Evolutionary conservation across 1,140 invertebrate genomes (phyloP).

Genomic region (Bursaphelenchus mucronatus): DNA sequence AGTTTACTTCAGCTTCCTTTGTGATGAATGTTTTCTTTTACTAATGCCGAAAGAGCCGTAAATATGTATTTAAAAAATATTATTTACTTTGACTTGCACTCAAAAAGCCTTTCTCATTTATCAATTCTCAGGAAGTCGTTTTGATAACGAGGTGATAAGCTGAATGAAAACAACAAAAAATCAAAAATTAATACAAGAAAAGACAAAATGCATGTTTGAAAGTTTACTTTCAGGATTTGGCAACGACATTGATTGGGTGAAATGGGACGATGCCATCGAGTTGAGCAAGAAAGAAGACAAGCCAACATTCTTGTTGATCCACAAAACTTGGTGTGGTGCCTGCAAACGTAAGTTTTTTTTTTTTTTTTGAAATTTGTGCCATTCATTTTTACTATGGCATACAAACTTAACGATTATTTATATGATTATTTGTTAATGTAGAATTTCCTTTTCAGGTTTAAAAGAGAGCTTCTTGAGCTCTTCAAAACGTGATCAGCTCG

Average conservation of each 20-base stretch:
- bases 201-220: background rate
- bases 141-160: too few relatives aligned
- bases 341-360: constrained; percentile 40
- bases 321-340: constrained; percentile 60
- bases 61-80: too few relatives aligned
- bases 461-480: constrained; percentile 48
- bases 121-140: too few relatives aligned
- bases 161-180: too few relatives aligned
- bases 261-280: constrained; percentile 50
- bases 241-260: constrained; percentile 58
- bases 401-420: background rate
- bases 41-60: too few relatives aligned
- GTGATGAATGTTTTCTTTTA: too few relatives aligned
- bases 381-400: background rate
- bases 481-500: constrained; percentile 43
- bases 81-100: too few relatives aligned
- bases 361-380: constrained; percentile 1
- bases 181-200: background rate
- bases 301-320: constrained; percentile 58
- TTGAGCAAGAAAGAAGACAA: constrained; percentile 55
- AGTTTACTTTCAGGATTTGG: constrained; percentile 49
- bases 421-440: background rate
- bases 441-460: constrained; percentile 42
- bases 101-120: too few relatives aligned
- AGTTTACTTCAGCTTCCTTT: too few relatives aligned